Conservation (phyloP, 92 coral and sea anemone species). For the Palythoa grandis region DNA sequence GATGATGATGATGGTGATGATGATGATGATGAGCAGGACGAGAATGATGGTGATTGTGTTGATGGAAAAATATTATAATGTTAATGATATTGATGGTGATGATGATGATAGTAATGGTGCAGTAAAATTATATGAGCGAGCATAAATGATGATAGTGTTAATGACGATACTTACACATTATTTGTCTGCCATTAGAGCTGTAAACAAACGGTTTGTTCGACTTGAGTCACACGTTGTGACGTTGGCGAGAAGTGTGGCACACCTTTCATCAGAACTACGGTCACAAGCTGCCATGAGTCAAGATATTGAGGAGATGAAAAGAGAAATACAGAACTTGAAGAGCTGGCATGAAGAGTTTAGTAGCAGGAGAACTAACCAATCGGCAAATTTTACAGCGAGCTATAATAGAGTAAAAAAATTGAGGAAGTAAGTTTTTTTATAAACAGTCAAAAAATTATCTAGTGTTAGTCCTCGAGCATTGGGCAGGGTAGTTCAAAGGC, state of each 20-base stretch:
- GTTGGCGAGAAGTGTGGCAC: slow-evolving; percentile 93
- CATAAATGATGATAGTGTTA: neutral
- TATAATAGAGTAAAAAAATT: slow-evolving; percentile 79
- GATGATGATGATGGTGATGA: neutral
- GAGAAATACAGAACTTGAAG: slow-evolving; percentile 70
- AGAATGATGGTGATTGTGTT: neutral
- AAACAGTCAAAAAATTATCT: neutral
- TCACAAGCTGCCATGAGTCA: slow-evolving; percentile 90
- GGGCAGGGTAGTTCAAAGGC: too few relatives aligned
- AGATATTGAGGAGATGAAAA: slow-evolving; percentile 82
- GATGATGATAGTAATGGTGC: neutral
- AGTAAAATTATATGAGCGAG: neutral
- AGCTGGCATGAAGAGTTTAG: slow-evolving; percentile 51
- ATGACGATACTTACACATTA: neutral
- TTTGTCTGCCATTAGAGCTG: slow-evolving; percentile 60
- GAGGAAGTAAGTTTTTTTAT: slow-evolving; percentile 66
- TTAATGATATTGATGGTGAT: neutral
- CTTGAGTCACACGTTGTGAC: slow-evolving; percentile 96
- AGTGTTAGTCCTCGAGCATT: too few relatives aligned
- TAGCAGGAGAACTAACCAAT: slow-evolving; percentile 40
- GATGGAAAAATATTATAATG: neutral
- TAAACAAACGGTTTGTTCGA: slow-evolving; percentile 87
- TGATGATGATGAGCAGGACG: neutral
- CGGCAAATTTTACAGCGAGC: slow-evolving; percentile 50
- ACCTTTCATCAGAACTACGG: slow-evolving; percentile 89